These are phyloP conservation scores for Deroptyus accipitrinus DNA, from an alignment of 2,113 vertebrate species.

Conservation along the genomic window DNA sequence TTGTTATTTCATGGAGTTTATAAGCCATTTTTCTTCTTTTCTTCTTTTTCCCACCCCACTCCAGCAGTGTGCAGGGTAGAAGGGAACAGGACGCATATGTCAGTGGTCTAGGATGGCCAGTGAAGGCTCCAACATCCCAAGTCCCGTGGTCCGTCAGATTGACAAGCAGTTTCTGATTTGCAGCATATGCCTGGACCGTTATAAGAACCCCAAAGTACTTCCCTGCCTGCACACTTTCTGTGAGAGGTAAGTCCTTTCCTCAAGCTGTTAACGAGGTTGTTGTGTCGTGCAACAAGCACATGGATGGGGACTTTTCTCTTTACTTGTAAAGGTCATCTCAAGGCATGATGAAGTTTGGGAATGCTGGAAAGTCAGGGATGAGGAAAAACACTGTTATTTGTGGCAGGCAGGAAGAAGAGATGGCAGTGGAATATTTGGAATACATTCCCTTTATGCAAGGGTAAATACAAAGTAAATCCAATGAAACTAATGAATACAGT, in stretches of 20 bases:
- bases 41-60: background rate
- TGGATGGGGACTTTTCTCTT: background rate
- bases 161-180: constrained; percentile 99
- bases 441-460: background rate
- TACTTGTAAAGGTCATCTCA: background rate
- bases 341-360: background rate
- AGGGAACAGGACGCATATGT: constrained; percentile 82
- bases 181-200: constrained; percentile 99
- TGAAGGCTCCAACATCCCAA: constrained; percentile 92
- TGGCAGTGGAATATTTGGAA: background rate
- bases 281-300: background rate
- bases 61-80: constrained; percentile 83
- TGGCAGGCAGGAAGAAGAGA: background rate
- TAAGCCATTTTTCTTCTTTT: background rate
- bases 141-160: constrained; percentile 96
- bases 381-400: background rate
- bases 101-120: constrained; percentile 97
- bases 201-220: constrained; percentile 97
- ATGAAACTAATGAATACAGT: background rate
- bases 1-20: background rate
- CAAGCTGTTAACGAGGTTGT: background rate
- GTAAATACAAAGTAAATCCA: constrained; percentile 1
- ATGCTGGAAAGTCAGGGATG: background rate
- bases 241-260: constrained; percentile 80
- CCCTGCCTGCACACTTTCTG: constrained; percentile 97